Percentiles rank a stretch among this genome's conserved stretches.
Conservation (phyloP, 2,113 vertebrate genomes). For the Triplophysa dalaica region DNA sequence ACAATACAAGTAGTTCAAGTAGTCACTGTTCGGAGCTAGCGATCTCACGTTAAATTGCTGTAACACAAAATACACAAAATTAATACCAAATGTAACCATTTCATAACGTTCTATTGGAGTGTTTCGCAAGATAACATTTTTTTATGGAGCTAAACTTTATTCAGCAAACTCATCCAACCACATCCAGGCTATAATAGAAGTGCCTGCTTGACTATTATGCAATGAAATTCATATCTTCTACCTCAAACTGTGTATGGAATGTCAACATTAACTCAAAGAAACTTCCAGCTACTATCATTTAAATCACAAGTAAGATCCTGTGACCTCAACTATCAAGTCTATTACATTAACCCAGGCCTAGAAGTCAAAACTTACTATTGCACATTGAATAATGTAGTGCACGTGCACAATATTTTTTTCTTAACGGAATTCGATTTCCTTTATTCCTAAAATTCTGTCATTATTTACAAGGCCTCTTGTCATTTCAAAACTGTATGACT, state of each 20-base stretch:
- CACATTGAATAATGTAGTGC: background rate
- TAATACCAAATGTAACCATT: background rate
- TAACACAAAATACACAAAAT: background rate
- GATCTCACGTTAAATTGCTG: background rate
- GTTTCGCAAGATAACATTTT: background rate
- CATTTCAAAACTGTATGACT: too few species aligned
- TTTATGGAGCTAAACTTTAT: background rate
- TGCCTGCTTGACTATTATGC: background rate
- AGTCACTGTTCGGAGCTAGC: background rate
- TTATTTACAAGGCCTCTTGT: too few species aligned
- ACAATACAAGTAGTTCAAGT: background rate
- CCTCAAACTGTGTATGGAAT: background rate
- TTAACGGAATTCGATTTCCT: too few species aligned
- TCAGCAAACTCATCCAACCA: background rate
- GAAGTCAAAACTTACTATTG: background rate
- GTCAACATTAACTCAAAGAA: background rate
- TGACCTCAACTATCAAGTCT: too few species aligned
- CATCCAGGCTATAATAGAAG: background rate
- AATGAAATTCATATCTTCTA: background rate
- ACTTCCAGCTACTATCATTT: background rate
- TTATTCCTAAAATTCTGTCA: too few species aligned
- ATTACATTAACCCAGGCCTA: background rate
- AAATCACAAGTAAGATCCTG: too few species aligned
- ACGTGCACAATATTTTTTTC: background rate
- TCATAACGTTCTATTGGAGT: background rate